Conservation (phyloP, 2,888 invertebrate species). For the Falcaria lacertinaria region DNA sequence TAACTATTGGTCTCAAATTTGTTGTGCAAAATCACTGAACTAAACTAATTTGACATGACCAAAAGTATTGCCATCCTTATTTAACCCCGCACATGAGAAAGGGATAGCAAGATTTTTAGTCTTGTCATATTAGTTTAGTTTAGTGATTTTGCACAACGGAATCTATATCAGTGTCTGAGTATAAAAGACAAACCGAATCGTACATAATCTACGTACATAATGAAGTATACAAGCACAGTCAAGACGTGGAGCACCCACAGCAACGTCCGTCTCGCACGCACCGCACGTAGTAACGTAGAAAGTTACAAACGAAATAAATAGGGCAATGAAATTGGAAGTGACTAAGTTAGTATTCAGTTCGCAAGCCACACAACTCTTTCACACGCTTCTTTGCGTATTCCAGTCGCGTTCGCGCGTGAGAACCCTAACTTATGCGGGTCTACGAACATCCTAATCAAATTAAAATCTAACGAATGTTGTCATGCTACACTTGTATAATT, state of each 20-base stretch:
- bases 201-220: too few species aligned
- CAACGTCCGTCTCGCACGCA: not conserved
- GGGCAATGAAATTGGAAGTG: slow-evolving; percentile 68
- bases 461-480: not conserved
- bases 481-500: not conserved
- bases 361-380: slow-evolving; percentile 62
- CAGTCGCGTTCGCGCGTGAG: slow-evolving; percentile 49
- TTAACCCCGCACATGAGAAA: too few species aligned
- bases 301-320: slow-evolving; percentile 37
- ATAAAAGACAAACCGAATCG: too few species aligned
- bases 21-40: too few species aligned
- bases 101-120: too few species aligned
- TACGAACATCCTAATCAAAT: slow-evolving; percentile 11
- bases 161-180: too few species aligned
- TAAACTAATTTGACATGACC: too few species aligned
- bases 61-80: too few species aligned
- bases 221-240: not conserved
- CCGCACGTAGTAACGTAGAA: not conserved
- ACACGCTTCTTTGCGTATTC: slow-evolving; percentile 66
- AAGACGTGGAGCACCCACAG: not conserved
- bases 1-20: too few species aligned
- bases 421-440: slow-evolving; percentile 46
- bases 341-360: slow-evolving; percentile 59
- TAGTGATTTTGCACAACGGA: too few species aligned
- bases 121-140: too few species aligned